Evolutionary conservation across 2,113 vertebrate genomes (phyloP).

Genomic region (Dipodomys merriami): DNA sequence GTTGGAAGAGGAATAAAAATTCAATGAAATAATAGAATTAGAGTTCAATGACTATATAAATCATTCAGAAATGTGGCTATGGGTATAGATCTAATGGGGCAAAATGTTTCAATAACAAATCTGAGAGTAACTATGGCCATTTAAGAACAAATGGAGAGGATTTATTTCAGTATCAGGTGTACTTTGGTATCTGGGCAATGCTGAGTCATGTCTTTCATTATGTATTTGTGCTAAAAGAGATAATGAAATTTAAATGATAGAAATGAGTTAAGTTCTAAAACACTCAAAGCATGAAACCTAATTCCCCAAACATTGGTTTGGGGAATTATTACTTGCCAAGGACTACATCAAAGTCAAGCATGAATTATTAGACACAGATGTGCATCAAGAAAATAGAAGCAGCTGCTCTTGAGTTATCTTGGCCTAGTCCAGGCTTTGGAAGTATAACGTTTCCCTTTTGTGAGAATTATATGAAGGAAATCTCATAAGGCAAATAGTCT

Average conservation of each 20-base stretch:
- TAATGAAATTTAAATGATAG: not conserved
- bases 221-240: not conserved
- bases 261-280: slow-evolving; percentile 63
- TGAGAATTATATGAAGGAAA: slow-evolving; percentile 64
- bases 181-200: too few relatives aligned
- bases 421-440: slow-evolving; percentile 47
- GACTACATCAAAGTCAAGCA: slow-evolving; percentile 67
- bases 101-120: not conserved
- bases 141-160: not conserved
- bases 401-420: slow-evolving; percentile 62
- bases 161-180: too few relatives aligned
- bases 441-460: slow-evolving; percentile 56
- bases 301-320: slow-evolving; percentile 62
- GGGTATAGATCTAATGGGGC: not conserved
- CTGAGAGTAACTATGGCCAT: not conserved
- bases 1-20: not conserved
- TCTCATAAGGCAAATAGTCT: slow-evolving; percentile 55
- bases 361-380: slow-evolving; percentile 75
- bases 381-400: slow-evolving; percentile 64
- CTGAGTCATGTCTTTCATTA: not conserved
- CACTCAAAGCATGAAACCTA: slow-evolving; percentile 56
- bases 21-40: not conserved
- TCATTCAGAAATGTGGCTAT: not conserved
- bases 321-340: slow-evolving; percentile 63
- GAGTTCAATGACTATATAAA: not conserved